These are phyloP conservation scores for Psettodes erumei DNA, from an alignment of 2,113 vertebrate species.

Conservation along the genomic window DNA sequence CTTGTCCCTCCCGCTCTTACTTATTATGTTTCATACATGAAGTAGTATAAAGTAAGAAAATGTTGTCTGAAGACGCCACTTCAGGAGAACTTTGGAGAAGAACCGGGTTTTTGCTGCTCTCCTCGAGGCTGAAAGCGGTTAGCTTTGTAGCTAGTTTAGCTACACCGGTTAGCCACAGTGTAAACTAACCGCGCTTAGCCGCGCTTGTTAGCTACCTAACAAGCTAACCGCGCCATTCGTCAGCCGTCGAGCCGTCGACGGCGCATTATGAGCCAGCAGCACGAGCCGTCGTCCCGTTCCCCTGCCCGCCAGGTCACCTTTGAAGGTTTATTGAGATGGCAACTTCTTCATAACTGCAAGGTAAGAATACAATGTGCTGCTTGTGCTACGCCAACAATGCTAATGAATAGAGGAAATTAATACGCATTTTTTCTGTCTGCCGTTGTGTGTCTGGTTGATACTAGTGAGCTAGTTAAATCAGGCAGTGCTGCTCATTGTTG, in stretches of 20 bases:
- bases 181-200: too few relatives aligned
- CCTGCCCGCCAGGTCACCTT: fast-evolving
- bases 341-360: background rate
- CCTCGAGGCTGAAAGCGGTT: background rate
- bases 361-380: background rate
- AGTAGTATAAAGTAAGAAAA: too few relatives aligned
- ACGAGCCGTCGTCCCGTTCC: background rate
- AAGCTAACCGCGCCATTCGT: background rate
- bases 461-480: too few relatives aligned
- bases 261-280: background rate
- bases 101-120: background rate
- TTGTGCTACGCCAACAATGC: background rate
- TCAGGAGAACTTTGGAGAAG: background rate
- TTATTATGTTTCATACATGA: background rate
- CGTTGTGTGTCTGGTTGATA: background rate
- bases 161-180: too few relatives aligned
- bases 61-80: background rate
- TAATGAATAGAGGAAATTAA: background rate
- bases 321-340: background rate
- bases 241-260: background rate
- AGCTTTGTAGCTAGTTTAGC: background rate
- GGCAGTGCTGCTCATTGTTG: too few relatives aligned
- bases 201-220: background rate
- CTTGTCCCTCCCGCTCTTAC: background rate
- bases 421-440: too few relatives aligned